phyloP scores from a whole-genome alignment of 1,140 invertebrate genomes.

The Drosophila arawakana region DNA sequence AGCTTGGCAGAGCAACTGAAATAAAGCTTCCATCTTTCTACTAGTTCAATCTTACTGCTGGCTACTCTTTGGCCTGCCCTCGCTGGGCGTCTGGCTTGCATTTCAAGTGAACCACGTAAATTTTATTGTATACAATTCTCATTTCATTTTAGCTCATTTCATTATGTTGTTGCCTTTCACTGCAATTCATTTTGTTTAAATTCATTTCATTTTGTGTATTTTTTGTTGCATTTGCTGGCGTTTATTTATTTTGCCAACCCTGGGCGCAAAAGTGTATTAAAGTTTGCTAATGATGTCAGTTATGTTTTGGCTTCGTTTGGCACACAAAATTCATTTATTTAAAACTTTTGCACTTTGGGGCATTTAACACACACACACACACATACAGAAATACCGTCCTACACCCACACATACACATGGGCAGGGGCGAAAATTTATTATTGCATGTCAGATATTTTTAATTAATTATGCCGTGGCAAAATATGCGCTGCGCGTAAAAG shows the following conservation, averaged over 20 bases:
- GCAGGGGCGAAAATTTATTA: slow-evolving; percentile 64
- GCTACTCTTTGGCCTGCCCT: not conserved
- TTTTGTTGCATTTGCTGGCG: slow-evolving; percentile 37
- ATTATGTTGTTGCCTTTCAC: slow-evolving; percentile 39
- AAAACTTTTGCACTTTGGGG: slow-evolving; percentile 65
- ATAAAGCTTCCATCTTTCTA: not conserved
- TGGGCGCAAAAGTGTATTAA: slow-evolving; percentile 67
- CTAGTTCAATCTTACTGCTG: not conserved
- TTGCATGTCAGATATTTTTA: slow-evolving; percentile 79
- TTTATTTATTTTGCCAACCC: slow-evolving; percentile 43
- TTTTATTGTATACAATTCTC: slow-evolving; percentile 46
- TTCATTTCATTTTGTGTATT: slow-evolving; percentile 17
- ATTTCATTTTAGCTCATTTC: slow-evolving; percentile 43
- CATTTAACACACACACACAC: slow-evolving; percentile 32
- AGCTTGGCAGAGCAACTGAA: not conserved
- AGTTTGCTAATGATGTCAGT: slow-evolving; percentile 80
- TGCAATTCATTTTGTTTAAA: slow-evolving; percentile 32
- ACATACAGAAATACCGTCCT: not conserved
- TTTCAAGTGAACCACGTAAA: slow-evolving; percentile 35
- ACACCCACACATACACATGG: slow-evolving; percentile 11
- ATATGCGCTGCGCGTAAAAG: slow-evolving; percentile 75
- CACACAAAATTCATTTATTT: slow-evolving; percentile 68
- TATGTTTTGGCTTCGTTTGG: slow-evolving; percentile 59
- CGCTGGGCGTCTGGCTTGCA: slow-evolving; percentile 3
- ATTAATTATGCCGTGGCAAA: slow-evolving; percentile 77